A percentile compares a stretch with the other conserved stretches of the same genome.
Conservation (phyloP, 2,888 invertebrate genomes). For the Drosophila prolongata region DNA sequence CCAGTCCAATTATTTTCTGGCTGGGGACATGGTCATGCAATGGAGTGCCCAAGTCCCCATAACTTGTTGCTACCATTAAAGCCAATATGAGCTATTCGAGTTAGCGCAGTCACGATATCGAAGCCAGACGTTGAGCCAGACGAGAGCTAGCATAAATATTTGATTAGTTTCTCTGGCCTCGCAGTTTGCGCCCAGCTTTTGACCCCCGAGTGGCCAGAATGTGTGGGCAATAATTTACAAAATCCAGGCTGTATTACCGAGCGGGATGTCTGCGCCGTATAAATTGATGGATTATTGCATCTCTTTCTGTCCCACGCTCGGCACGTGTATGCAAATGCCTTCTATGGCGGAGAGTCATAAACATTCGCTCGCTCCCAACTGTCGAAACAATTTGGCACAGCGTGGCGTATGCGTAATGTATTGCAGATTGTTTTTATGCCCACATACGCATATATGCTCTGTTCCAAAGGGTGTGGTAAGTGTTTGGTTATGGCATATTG, state of each 20-base stretch:
- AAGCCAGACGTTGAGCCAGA: constrained; percentile 58
- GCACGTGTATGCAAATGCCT: constrained; percentile 57
- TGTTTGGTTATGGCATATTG: constrained; percentile 42
- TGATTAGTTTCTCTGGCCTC: constrained; percentile 29
- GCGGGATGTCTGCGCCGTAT: constrained; percentile 6
- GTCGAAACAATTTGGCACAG: constrained; percentile 62
- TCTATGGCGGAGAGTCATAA: constrained; percentile 30
- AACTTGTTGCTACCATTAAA: constrained; percentile 27
- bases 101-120: constrained; percentile 36
- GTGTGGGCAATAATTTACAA: constrained; percentile 15
- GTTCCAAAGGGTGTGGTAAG: constrained; percentile 40
- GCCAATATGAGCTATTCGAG: constrained; percentile 24
- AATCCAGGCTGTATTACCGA: constrained; percentile 6
- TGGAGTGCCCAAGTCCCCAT: constrained; percentile 1
- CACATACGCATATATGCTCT: constrained; percentile 4
- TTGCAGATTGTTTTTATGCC: constrained; percentile 51
- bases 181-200: constrained; percentile 10
- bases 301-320: constrained; percentile 3
- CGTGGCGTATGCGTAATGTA: constrained; percentile 66
- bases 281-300: constrained; percentile 36
- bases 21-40: constrained; percentile 30
- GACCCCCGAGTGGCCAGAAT: constrained; percentile 20
- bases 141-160: constrained; percentile 45
- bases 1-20: constrained; percentile 11
- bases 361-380: constrained; percentile 36